phyloP scores from a whole-genome alignment of 2,113 vertebrate species.

The Cololabis saira region DNA sequence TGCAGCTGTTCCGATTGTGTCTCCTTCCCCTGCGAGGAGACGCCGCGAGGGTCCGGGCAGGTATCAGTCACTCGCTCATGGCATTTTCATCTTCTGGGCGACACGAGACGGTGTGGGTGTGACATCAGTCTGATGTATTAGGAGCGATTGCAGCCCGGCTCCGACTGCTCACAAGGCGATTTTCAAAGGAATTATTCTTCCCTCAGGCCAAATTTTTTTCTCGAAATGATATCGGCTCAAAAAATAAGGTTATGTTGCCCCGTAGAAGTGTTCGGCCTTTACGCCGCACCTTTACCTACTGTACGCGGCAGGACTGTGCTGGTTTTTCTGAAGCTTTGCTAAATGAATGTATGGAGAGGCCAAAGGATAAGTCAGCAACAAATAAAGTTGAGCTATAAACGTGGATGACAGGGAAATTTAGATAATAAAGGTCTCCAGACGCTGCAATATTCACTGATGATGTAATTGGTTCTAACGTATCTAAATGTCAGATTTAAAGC shows the following conservation, averaged over 20 bases:
- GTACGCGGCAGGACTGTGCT: constrained; percentile 7
- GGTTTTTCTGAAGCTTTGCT: constrained; percentile 8
- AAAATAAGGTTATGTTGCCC: constrained; percentile 40
- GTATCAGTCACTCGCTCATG: constrained; percentile 70
- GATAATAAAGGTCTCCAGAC: no score
- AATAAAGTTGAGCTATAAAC: no score
- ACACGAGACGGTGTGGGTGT: constrained; percentile 63
- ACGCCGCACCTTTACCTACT: constrained; percentile 17
- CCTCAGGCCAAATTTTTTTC: constrained; percentile 34
- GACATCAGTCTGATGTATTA: constrained; percentile 64
- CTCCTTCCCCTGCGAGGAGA: constrained; percentile 10
- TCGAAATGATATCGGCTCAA: constrained; percentile 40
- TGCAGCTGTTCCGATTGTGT: constrained; percentile 22
- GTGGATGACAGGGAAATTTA: no score
- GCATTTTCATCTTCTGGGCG: constrained; percentile 71
- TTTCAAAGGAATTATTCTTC: constrained; percentile 49
- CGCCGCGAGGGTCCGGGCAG: constrained; percentile 52
- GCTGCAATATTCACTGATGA: not conserved
- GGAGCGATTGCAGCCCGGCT: constrained; percentile 43
- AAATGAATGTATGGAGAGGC: constrained; percentile 2
- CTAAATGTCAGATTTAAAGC: constrained; percentile 27
- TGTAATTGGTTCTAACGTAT: constrained; percentile 37
- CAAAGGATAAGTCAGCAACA: not conserved
- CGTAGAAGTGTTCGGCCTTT: constrained; percentile 32
- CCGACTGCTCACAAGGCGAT: constrained; percentile 42